Evolutionary conservation across 2,113 vertebrate species (phyloP).

Genomic region (Bubo bubo): DNA sequence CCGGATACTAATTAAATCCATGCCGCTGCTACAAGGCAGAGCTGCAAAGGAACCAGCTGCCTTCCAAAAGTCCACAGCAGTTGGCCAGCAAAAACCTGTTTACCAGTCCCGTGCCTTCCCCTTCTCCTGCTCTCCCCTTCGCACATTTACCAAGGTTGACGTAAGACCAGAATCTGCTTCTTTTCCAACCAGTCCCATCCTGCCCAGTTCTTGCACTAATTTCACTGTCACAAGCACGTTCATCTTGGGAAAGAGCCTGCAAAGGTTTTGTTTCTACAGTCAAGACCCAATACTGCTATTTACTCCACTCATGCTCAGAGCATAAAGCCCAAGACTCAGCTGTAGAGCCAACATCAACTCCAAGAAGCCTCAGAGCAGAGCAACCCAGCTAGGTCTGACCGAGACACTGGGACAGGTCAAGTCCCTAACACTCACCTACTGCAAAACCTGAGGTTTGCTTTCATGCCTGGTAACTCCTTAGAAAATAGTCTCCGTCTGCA

Average conservation of each 20-base stretch:
- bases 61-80: background rate
- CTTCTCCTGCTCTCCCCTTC: background rate
- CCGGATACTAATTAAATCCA: background rate
- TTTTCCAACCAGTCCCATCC: background rate
- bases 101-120: fast-evolving
- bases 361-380: background rate
- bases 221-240: background rate
- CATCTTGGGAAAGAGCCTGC: background rate
- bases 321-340: background rate
- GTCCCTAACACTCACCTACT: background rate
- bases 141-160: fast-evolving
- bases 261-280: background rate
- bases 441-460: background rate
- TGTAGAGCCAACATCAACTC: background rate
- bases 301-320: background rate
- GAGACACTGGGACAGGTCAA: background rate
- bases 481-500: background rate
- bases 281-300: background rate
- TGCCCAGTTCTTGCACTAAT: background rate
- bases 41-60: background rate
- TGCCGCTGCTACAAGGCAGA: background rate
- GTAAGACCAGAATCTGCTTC: background rate
- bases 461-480: background rate
- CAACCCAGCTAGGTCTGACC: background rate
- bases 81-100: background rate